Base-by-base conservation (phyloP, 92 coral and sea anemone species). In the Zoanthus sociatus region DNA sequence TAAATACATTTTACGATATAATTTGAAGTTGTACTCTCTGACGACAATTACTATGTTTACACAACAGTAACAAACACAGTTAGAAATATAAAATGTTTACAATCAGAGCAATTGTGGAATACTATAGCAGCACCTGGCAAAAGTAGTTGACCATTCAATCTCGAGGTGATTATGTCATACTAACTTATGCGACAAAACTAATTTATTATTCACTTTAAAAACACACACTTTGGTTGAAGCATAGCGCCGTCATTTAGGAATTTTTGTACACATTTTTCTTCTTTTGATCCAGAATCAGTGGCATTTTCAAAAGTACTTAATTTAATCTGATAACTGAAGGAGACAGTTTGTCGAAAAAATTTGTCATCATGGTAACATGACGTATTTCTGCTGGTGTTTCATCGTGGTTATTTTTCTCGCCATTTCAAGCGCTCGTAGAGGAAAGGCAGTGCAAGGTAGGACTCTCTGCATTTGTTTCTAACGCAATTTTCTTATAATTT, bases 351-450 rank as follows among this genome's bases (percentile, higher is more conserved):
- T 66, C 44, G 63, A 47, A 60, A 81, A 90, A 90, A 13, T 60
- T 55, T 15, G 89, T 89, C 90, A 89, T 76, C 93, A 94, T 94
- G 98, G 98, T 92, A 94, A 78, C 93, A 94, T 94, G 98, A 92
- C 77, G 93, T 90, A 46, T 63, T 81, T 67, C 53, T 64, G 75
- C 74, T 67, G 75, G 63, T 81, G 47, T 66, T 45, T 81, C 74
- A 66, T 46, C 42, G 7, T 54, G 45, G 53, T 66, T 18, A 46
- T 68, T 30, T 81, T 74, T 66, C 75, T 81, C 64, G 16, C 85
- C 63, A 47, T 48, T 26, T 45, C 20, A 66, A 53, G 20, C 15
- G 42, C 44, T 20, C 13, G 26, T 64, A 46, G 85, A 32, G 37
- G 46, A 45, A 71, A 48, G 8, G 75, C 15, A 1, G 5, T 20